phyloP scores from a whole-genome alignment of 2,888 invertebrate species.

The Dasysyrphus albostriatus region DNA sequence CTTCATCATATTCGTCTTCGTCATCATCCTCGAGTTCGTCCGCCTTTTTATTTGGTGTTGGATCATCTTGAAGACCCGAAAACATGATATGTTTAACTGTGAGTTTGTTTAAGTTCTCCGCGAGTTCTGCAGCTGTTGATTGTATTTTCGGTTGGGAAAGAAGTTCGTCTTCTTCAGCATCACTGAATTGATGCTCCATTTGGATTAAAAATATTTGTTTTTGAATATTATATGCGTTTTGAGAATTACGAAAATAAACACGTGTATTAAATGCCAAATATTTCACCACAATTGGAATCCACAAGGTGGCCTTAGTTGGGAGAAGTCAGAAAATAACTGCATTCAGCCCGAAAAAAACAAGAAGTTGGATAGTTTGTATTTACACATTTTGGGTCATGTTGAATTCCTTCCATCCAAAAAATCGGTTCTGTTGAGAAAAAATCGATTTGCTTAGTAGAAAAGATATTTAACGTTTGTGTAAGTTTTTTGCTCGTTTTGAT shows the following conservation, averaged over 20 bases:
- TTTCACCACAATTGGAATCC: not conserved
- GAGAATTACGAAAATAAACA: conserved; percentile 28
- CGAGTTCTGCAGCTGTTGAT: conserved; percentile 76
- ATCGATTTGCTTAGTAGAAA: no score
- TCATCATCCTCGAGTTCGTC: conserved; percentile 74
- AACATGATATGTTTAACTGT: conserved; percentile 80
- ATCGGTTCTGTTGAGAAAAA: no score
- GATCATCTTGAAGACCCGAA: conserved; percentile 77
- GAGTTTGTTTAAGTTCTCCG: conserved; percentile 76
- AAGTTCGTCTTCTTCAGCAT: conserved; percentile 81
- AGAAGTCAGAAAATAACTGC: not conserved
- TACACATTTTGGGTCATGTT: no score
- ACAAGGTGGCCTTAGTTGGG: not conserved
- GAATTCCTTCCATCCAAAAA: no score
- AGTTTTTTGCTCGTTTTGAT: no score
- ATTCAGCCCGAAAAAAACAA: not conserved
- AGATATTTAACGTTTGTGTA: no score
- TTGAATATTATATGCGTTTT: no score
- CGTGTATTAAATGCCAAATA: conserved; percentile 36
- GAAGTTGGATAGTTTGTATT: not conserved
- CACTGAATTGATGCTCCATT: conserved; percentile 81
- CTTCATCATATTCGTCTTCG: conserved; percentile 78
- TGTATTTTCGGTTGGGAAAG: not conserved
- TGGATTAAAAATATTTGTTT: not conserved
- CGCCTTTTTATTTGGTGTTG: conserved; percentile 19